phyloP scores from a whole-genome alignment of 2,113 vertebrate genomes.

The Petromus typicus region DNA sequence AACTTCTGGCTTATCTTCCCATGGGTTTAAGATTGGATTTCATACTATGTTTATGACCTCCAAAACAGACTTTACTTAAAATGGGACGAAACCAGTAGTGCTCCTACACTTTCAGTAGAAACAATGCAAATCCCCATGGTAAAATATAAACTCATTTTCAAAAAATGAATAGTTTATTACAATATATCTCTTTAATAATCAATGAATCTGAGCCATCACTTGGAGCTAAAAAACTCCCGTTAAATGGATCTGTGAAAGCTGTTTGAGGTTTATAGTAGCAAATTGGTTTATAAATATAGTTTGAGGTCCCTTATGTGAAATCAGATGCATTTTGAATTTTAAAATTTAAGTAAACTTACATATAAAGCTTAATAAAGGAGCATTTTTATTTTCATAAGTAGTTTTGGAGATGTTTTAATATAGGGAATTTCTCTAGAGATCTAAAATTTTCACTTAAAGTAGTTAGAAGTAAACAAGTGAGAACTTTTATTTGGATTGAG shows the following conservation, averaged over 20 bases:
- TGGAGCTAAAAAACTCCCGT: neutral
- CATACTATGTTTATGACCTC: neutral
- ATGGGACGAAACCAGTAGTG: neutral
- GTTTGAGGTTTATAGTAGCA: neutral
- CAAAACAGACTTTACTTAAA: conserved; percentile 19
- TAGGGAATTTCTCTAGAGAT: neutral
- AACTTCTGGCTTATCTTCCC: neutral
- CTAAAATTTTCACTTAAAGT: neutral
- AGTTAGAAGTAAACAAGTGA: neutral
- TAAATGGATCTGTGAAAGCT: neutral
- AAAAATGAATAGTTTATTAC: neutral
- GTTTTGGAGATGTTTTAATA: neutral
- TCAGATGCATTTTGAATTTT: neutral
- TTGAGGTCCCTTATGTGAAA: neutral
- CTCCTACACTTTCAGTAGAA: neutral
- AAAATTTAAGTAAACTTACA: conserved; percentile 22
- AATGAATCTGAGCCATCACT: neutral
- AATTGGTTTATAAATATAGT: neutral
- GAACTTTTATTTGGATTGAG: neutral
- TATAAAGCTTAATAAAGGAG: neutral
- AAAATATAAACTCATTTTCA: neutral
- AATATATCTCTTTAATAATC: neutral
- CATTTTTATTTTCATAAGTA: neutral
- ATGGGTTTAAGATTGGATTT: neutral
- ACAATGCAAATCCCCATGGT: neutral